A percentile compares a stretch with the other conserved stretches of the same genome.
phyloP scores from a whole-genome alignment of 30 jellyfish, hydroid and myxozoan genomes.

The Turritopsis dohrnii region DNA sequence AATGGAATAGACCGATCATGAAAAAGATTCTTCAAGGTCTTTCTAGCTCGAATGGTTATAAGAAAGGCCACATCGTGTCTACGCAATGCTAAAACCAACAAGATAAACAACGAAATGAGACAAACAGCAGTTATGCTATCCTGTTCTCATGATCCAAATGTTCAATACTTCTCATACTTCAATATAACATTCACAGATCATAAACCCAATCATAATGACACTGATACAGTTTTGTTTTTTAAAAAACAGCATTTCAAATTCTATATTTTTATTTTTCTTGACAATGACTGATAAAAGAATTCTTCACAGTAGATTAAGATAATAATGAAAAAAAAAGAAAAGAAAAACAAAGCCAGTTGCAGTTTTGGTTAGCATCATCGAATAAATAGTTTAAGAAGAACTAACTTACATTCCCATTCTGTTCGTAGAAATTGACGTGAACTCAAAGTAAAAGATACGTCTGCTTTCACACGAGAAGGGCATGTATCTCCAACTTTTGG shows the following conservation, averaged over 20 bases:
- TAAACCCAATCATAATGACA: too few relatives aligned
- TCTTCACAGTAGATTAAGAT: too few relatives aligned
- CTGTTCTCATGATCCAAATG: background rate
- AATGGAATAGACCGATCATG: conserved; percentile 65
- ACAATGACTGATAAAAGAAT: too few relatives aligned
- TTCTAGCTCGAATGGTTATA: conserved; percentile 57
- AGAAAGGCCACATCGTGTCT: conserved; percentile 90
- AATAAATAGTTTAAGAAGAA: background rate
- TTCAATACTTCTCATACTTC: background rate
- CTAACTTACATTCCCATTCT: conserved; percentile 93
- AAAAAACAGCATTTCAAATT: too few relatives aligned
- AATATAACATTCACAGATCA: background rate
- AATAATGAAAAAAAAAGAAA: background rate
- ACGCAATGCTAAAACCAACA: conserved; percentile 56
- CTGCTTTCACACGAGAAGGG: conserved; percentile 94
- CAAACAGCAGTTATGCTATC: background rate
- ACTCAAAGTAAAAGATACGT: conserved; percentile 54
- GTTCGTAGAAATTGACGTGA: conserved; percentile 48
- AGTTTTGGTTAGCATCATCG: background rate
- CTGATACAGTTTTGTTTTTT: too few relatives aligned
- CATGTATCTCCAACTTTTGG: conserved; percentile 91
- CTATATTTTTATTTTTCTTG: too few relatives aligned
- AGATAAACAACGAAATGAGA: too few relatives aligned
- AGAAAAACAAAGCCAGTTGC: too few relatives aligned
- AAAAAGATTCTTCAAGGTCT: conserved; percentile 22